Evolutionary conservation across 2,113 vertebrate genomes (phyloP).

Genomic region (Eudyptes chrysolophus): DNA sequence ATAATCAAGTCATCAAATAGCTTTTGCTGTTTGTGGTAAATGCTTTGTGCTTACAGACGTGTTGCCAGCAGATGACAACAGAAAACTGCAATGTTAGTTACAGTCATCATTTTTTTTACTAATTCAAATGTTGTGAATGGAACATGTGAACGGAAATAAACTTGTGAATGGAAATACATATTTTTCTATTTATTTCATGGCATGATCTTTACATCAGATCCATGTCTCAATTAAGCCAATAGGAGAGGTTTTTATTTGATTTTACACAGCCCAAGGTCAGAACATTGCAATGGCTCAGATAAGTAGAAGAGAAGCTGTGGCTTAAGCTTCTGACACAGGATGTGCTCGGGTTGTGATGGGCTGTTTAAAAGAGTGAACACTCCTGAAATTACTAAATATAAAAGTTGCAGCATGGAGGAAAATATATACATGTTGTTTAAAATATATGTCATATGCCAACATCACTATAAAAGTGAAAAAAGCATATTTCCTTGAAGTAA

Average conservation of each 20-base stretch:
- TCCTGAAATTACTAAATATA: background rate
- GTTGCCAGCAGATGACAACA: accelerated
- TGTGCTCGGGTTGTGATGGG: background rate
- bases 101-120: background rate
- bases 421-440: background rate
- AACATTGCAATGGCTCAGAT: background rate
- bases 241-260: background rate
- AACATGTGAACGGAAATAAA: background rate
- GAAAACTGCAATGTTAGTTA: background rate
- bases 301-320: background rate
- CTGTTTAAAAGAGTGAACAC: background rate
- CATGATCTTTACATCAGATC: background rate
- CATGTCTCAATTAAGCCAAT: background rate
- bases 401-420: background rate
- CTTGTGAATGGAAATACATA: background rate
- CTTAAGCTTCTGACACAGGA: background rate
- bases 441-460: background rate
- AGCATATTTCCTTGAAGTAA: background rate
- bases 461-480: background rate
- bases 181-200: background rate
- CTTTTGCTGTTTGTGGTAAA: background rate
- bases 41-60: background rate
- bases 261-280: background rate
- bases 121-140: background rate
- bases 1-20: background rate